Evolutionary conservation across 2,113 vertebrate species (phyloP), one percentile per base, ranked within the genome.

Genomic region (Numenius arquata): DNA sequence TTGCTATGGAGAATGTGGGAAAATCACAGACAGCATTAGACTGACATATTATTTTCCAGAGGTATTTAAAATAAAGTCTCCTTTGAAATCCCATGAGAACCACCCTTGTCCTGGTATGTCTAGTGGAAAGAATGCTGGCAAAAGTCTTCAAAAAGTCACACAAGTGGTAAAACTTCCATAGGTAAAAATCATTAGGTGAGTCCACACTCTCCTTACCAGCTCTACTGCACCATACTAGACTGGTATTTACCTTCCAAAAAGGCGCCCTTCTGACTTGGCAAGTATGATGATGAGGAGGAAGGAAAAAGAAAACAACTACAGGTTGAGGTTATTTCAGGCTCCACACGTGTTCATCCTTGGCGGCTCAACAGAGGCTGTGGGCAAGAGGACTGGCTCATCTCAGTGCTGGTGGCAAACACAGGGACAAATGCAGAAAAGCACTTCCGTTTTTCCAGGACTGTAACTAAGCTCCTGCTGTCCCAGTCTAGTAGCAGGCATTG

Each of bases 41-140:
- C 19, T 65, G 40, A 89, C 75, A 80, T 72, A 68, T 48, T 80
- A 53, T 52, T 90, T 77, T 90, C 68, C 59, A 32, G 55, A 50
- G 26, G 25, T 91, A 95, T 94, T 96, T 96, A 65, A 95, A 81
- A 96, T 90, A 81, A 86, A 85, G 11, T 77, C n/a, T 52, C 13
- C 58, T 34, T 86, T 78, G 32, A 83, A 90, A 91, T 94, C 74
- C 53, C 41, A 16, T 41, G 45, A 96, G 78, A 91, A 92, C 67
- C 8, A 75, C 34, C n/a, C 12, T 48, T 79, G 40, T 93, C 84
- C 55, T 82, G 41, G 5, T 58, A 72, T 65, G 56, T 72, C 92
- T 91, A 66, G 65, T 53, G 71, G 85, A 96, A 96, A 85, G 18
- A 81, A 80, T 41, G 26, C 22, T 77, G 80, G 21, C 12, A 40